Percentiles rank a stretch among this genome's conserved stretches.
Evolutionary conservation across 2,888 invertebrate species (phyloP).

Genomic region (Drosophila borealis): DNA sequence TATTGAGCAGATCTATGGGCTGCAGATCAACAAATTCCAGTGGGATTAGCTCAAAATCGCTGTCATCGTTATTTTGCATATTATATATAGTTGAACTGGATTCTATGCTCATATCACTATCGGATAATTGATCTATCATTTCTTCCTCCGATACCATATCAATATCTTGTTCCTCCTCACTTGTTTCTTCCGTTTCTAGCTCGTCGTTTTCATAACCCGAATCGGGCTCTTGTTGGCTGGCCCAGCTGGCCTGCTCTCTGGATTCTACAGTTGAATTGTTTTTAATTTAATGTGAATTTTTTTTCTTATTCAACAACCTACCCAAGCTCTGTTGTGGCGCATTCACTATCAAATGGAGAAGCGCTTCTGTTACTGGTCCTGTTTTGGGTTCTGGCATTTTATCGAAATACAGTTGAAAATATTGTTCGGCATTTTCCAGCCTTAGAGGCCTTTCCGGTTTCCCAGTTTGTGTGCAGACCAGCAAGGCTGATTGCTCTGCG

Average conservation of each 20-base stretch:
- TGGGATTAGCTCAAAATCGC: slow-evolving; percentile 19
- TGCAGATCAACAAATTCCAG: slow-evolving; percentile 26
- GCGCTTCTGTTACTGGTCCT: slow-evolving; percentile 62
- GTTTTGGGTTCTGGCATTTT: slow-evolving; percentile 44
- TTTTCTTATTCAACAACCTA: background rate
- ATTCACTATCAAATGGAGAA: slow-evolving; percentile 45
- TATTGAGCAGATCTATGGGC: slow-evolving; percentile 8
- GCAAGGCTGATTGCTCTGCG: slow-evolving; percentile 64
- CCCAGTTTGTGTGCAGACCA: slow-evolving; percentile 60
- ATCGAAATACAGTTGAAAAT: slow-evolving; percentile 57
- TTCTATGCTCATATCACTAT: slow-evolving; percentile 19
- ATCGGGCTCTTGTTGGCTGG: slow-evolving; percentile 17
- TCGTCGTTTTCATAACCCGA: slow-evolving; percentile 28
- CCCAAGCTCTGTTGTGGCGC: background rate
- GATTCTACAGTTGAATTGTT: background rate
- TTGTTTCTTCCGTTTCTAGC: background rate
- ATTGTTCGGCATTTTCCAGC: slow-evolving; percentile 50
- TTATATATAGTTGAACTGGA: background rate
- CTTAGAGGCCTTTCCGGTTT: slow-evolving; percentile 29
- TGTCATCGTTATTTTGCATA: slow-evolving; percentile 4
- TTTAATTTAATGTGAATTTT: too few species aligned
- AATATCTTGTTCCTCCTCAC: background rate
- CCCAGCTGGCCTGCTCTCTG: background rate
- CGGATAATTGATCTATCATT: slow-evolving; percentile 4
- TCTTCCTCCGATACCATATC: slow-evolving; percentile 3